phyloP scores from a whole-genome alignment of 2,888 invertebrate species.

The Arge pagana region DNA sequence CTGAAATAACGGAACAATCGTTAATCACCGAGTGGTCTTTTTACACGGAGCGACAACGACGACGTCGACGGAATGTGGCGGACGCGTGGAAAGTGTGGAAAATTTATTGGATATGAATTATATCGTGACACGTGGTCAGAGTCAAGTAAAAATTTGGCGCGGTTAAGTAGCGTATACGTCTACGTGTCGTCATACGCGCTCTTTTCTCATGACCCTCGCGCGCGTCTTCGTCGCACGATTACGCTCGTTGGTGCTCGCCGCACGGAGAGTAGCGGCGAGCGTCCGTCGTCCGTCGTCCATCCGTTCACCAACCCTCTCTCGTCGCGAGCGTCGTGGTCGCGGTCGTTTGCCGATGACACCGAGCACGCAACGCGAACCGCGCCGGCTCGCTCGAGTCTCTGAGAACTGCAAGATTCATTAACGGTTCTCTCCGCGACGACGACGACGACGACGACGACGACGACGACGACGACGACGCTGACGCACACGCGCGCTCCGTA shows the following conservation, averaged over 20 bases:
- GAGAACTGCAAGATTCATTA: constrained; percentile 49
- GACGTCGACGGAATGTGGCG: too few relatives aligned
- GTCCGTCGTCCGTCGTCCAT: too few relatives aligned
- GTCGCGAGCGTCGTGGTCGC: constrained; percentile 1
- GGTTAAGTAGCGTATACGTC: background rate
- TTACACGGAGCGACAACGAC: too few relatives aligned
- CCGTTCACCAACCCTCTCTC: background rate
- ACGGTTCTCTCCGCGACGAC: constrained; percentile 43
- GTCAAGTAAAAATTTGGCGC: background rate
- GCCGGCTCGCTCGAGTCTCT: background rate
- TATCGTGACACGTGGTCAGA: too few relatives aligned
- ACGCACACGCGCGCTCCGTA: constrained; percentile 11
- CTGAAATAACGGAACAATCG: too few relatives aligned
- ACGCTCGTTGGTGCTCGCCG: too few relatives aligned
- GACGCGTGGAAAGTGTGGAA: too few relatives aligned
- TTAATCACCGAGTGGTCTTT: too few relatives aligned
- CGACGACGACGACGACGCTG: constrained; percentile 12
- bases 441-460: constrained; percentile 19
- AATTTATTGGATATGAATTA: too few relatives aligned
- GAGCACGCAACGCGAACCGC: background rate
- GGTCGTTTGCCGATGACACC: background rate
- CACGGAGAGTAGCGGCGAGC: too few relatives aligned
- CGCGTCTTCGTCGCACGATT: too few relatives aligned
- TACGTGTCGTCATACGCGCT: background rate
- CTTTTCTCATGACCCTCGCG: background rate